Conservation (phyloP, 2,888 invertebrate genomes). For the Acanthacorydalis orientalis region DNA sequence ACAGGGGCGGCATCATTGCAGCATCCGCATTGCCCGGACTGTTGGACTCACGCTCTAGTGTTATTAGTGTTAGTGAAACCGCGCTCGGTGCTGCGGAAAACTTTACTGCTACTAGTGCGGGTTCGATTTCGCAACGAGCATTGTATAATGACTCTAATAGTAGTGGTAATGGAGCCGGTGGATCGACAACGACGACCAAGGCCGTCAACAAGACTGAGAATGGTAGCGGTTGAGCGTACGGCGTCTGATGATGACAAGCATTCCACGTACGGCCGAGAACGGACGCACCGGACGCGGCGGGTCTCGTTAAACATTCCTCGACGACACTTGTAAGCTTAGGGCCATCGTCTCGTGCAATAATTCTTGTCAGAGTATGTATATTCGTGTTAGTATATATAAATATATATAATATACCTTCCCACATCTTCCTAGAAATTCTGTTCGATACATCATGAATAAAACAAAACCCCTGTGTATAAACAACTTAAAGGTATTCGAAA, state of each 20-base stretch:
- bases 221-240: constrained; percentile 3
- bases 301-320: not conserved
- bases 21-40: not conserved
- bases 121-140: too few species aligned
- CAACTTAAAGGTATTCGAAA: too few species aligned
- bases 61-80: constrained; percentile 8
- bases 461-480: too few species aligned
- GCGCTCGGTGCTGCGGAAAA: not conserved
- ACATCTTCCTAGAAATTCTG: too few species aligned
- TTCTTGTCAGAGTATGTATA: not conserved
- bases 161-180: constrained; percentile 7
- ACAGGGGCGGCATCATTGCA: not conserved
- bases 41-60: constrained; percentile 8
- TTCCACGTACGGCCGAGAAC: not conserved
- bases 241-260: not conserved
- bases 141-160: not conserved
- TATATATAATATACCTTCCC: not conserved
- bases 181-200: constrained; percentile 6
- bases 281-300: not conserved
- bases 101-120: too few species aligned
- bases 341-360: not conserved
- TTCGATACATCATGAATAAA: too few species aligned
- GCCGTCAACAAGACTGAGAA: constrained; percentile 17
- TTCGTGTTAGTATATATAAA: not conserved
- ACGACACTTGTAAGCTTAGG: not conserved